Base-by-base conservation (phyloP, 2,113 vertebrate genomes). In the Gasterosteus aculeatus region DNA sequence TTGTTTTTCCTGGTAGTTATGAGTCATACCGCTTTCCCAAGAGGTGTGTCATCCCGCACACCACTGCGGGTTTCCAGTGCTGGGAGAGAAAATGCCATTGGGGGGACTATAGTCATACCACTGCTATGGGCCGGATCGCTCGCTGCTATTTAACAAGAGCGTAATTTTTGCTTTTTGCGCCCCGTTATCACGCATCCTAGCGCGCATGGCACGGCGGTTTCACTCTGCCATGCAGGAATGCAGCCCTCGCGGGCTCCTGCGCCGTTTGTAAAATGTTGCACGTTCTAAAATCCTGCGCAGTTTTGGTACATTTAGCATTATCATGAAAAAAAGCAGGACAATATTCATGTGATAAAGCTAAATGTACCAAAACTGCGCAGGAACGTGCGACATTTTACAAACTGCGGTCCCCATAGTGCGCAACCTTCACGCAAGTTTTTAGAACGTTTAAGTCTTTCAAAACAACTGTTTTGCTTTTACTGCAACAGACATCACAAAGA, bases 391-490 rank as follows among this genome's bases (percentile, higher is more conserved):
- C 22, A 26, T 26, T 26, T 26, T 26, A 26, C 22, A 26, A 26
- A 26, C 22, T 26, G 22, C 22, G 22, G 22, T 26, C 22, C 22
- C 22, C 22, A 26, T 26, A 26, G 10, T n/a, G 18, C n/a, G 16
- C 2, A 7, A 9, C 19, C 38, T 41, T 41, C 39, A 16, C 33
- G 42, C 10, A 14, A 6, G 12, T 47, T 29, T 29, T 33, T 7
- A 26, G 33, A 64, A 71, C 49, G n/a, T 67, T 44, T 57, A 11
- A 82, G 44, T 64, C 31, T 69, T 53, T 65, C 58, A 18, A 75
- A 80, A 78, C 70, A 59, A 12, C 29, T 12, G 7, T 72, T 66
- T 74, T 53, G 19, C 47, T 49, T 11, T 10, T 3, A 8, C 4
- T 42, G 38, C 58, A 66, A 38, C 18, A 47, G 7, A 15, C n/a